Evolutionary conservation across 1,140 invertebrate genomes (phyloP).

Genomic region (Sipha flava): DNA sequence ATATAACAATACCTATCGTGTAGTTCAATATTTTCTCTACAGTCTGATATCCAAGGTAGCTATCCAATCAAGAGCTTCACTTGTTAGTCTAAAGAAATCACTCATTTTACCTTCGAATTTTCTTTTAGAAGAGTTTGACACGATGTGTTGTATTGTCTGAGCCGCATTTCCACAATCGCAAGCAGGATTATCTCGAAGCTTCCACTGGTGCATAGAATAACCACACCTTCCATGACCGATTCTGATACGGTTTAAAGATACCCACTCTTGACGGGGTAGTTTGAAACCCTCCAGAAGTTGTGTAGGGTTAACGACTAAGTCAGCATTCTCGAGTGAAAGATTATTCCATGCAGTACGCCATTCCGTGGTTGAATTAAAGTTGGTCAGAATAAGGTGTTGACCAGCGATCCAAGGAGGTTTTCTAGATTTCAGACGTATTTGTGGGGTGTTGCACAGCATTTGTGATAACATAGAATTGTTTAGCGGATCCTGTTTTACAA

Average conservation of each 20-base stretch:
- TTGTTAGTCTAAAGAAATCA: neutral
- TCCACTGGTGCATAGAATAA: neutral
- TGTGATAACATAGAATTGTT: neutral
- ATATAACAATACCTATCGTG: neutral
- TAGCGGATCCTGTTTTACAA: neutral
- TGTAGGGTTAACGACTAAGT: too few relatives aligned
- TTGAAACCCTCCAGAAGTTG: too few relatives aligned
- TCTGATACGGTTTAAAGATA: neutral
- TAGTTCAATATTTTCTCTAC: neutral
- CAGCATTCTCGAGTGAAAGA: too few relatives aligned
- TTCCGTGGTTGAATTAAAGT: neutral
- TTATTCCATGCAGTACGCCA: neutral
- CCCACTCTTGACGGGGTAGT: neutral
- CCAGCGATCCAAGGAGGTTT: neutral
- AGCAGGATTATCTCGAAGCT: neutral
- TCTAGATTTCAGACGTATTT: neutral
- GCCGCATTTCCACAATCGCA: neutral
- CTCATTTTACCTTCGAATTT: neutral
- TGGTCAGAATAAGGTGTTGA: neutral
- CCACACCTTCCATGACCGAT: neutral
- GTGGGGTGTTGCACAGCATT: neutral
- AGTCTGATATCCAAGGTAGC: neutral
- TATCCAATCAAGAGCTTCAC: neutral
- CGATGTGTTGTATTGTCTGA: neutral
- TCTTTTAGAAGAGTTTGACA: neutral